phyloP scores from a whole-genome alignment of 2,888 invertebrate species.

The Megastigmus dorsalis region DNA sequence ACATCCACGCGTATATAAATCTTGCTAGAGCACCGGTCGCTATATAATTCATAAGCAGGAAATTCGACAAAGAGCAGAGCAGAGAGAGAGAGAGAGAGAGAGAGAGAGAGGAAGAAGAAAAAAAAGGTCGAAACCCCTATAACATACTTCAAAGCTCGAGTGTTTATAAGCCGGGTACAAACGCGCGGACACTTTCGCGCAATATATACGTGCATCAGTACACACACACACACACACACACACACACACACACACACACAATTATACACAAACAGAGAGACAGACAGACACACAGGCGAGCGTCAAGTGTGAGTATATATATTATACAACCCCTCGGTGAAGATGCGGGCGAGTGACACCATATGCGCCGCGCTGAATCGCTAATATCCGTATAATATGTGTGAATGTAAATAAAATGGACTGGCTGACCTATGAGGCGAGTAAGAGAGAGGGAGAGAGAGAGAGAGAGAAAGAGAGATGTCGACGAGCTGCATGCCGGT shows the following conservation, averaged over 20 bases:
- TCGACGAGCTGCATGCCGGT: conserved; percentile 19
- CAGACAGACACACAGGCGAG: not conserved
- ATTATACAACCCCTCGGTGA: conserved; percentile 64
- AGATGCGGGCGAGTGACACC: conserved; percentile 71
- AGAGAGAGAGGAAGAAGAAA: not conserved
- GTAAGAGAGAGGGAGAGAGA: not conserved
- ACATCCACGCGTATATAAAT: not conserved
- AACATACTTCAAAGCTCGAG: conserved; percentile 9
- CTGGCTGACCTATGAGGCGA: conserved; percentile 38
- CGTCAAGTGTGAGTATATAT: conserved; percentile 47
- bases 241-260: not conserved
- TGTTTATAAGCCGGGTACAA: conserved; percentile 10
- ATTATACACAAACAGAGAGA: not conserved
- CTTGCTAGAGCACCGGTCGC: not conserved
- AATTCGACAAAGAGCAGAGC: conserved; percentile 11
- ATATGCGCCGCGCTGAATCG: conserved; percentile 68
- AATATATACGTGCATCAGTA: too few relatives aligned
- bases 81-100: too few relatives aligned
- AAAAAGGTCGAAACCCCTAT: conserved; percentile 46
- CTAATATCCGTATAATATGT: conserved; percentile 67
- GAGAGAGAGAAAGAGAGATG: not conserved
- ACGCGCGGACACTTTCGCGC: not conserved
- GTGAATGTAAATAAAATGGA: conserved; percentile 64
- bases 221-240: not conserved
- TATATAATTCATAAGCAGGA: conserved; percentile 27